Evolutionary conservation across 2,888 invertebrate species (phyloP).

Genomic region (Cryptocephalus moraei): DNA sequence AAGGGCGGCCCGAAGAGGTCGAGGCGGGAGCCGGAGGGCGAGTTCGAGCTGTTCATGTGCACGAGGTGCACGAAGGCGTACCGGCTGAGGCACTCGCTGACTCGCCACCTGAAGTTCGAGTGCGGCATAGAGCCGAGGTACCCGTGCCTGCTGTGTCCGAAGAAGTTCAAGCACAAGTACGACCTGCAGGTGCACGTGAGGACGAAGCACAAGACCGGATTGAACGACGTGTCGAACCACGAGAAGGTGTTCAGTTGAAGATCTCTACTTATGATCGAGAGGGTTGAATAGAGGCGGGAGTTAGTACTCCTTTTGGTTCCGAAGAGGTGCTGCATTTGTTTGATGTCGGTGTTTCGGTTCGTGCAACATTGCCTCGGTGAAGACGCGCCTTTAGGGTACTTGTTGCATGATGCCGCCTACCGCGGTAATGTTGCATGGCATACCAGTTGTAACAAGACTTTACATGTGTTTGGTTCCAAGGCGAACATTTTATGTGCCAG

Average conservation of each 20-base stretch:
- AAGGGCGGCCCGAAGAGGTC: not conserved
- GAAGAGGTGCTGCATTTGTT: no score
- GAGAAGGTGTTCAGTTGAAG: not conserved
- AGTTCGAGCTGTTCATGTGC: slow-evolving; percentile 31
- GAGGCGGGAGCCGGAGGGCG: slow-evolving; percentile 1
- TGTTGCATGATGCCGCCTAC: no score
- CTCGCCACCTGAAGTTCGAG: slow-evolving; percentile 43
- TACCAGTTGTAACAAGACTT: no score
- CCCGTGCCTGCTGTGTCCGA: slow-evolving; percentile 51
- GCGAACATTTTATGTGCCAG: no score
- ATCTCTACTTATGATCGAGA: no score
- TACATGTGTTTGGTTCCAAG: no score
- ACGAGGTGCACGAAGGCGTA: slow-evolving; percentile 42
- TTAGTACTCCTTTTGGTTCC: no score
- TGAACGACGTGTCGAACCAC: slow-evolving; percentile 11
- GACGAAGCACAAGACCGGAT: slow-evolving; percentile 26
- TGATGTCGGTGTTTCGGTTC: no score
- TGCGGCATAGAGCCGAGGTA: slow-evolving; percentile 50
- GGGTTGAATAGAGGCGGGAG: no score
- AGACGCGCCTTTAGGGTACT: no score
- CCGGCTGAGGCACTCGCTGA: slow-evolving; percentile 41
- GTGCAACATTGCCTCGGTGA: no score
- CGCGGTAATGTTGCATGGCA: no score
- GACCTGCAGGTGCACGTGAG: slow-evolving; percentile 39
- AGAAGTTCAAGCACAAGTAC: slow-evolving; percentile 45